Evolutionary conservation across 2,797 vertebrate species (phyloP).

Genomic region (Todus mexicanus): DNA sequence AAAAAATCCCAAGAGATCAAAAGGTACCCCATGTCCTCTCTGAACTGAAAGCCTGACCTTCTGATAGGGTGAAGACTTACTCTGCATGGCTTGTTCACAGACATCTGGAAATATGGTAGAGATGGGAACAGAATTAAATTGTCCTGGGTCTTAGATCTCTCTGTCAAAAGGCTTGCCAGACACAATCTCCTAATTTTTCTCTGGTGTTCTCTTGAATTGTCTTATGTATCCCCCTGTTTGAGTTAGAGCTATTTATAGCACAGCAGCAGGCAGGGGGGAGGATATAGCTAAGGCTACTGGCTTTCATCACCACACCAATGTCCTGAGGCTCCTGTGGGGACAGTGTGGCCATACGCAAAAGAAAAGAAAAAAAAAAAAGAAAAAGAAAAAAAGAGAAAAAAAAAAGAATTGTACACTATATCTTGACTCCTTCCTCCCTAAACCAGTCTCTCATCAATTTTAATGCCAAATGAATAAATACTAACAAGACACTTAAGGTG

Average conservation of each 20-base stretch:
- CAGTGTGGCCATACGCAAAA: background rate
- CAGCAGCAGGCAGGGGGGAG: background rate
- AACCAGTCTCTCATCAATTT: conserved; percentile 27
- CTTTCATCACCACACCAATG: background rate
- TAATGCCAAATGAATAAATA: conserved; percentile 63
- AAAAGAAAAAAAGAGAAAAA: background rate
- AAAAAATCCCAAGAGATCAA: background rate
- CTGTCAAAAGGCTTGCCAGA: background rate
- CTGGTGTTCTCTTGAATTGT: background rate
- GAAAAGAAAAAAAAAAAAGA: too few relatives aligned
- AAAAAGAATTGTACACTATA: background rate
- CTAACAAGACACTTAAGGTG: conserved; percentile 58
- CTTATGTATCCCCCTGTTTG: background rate
- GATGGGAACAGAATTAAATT: background rate
- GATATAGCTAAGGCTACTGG: background rate
- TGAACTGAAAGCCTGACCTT: background rate
- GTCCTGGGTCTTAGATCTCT: background rate
- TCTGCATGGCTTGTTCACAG: background rate
- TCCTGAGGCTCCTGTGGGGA: background rate
- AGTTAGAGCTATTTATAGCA: conserved; percentile 20
- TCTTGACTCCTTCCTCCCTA: background rate
- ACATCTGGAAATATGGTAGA: background rate
- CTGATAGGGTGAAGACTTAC: background rate
- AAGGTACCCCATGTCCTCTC: background rate
- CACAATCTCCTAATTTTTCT: background rate